Evolutionary conservation across 2,113 vertebrate species (phyloP).

Genomic region (Scopus umbretta): DNA sequence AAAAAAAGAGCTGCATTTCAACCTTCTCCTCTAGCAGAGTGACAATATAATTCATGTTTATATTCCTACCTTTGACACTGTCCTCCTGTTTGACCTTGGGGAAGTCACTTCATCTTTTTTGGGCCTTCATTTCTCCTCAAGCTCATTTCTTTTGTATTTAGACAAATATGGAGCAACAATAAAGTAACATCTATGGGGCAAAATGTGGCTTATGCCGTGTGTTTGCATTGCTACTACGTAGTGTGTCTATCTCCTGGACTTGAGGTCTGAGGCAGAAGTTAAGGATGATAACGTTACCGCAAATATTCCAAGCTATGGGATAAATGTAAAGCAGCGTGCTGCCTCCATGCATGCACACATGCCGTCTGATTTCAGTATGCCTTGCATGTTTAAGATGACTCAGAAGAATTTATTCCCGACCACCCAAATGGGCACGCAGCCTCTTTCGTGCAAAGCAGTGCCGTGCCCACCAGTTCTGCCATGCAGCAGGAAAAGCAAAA

Average conservation of each 20-base stretch:
- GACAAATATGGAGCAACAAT: neutral
- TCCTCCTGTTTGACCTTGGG: slow-evolving; percentile 43
- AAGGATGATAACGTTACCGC: neutral
- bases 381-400: neutral
- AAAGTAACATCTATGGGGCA: neutral
- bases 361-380: neutral
- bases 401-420: neutral
- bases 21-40: neutral
- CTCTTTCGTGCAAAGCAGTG: neutral
- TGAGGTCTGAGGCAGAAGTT: neutral
- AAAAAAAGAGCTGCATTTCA: slow-evolving; percentile 44
- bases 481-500: neutral
- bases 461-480: neutral
- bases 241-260: neutral
- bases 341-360: neutral
- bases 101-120: slow-evolving; percentile 25
- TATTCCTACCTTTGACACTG: neutral
- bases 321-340: neutral
- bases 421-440: neutral
- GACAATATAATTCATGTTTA: slow-evolving; percentile 63
- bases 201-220: fast-evolving
- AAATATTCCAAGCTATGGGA: neutral
- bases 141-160: neutral
- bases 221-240: neutral
- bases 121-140: slow-evolving; percentile 32